Percentiles rank a stretch among this genome's conserved stretches.
Conservation (phyloP, 2,797 vertebrate genomes). For the Triplophysa yarkandensis region DNA sequence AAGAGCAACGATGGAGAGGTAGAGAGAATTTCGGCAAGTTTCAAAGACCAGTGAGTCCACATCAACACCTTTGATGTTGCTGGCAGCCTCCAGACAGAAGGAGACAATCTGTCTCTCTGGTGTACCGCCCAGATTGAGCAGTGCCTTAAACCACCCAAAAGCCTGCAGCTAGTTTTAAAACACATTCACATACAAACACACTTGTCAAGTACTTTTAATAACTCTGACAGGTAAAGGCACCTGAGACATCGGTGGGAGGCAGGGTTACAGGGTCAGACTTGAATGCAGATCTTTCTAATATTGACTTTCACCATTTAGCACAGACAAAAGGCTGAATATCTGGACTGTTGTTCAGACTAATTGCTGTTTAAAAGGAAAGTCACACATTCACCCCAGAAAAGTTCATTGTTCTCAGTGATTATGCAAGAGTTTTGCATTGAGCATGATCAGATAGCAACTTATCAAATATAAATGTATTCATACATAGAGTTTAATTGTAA, state of each 20-base stretch:
- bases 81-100: constrained; percentile 51
- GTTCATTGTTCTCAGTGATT: background rate
- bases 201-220: constrained; percentile 27
- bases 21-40: constrained; percentile 43
- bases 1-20: constrained; percentile 23
- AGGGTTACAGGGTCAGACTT: constrained; percentile 8
- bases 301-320: constrained; percentile 25
- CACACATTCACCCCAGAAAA: background rate
- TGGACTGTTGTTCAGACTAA: constrained; percentile 25
- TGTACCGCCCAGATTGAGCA: constrained; percentile 43
- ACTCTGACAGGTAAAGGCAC: constrained; percentile 38
- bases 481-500: no score
- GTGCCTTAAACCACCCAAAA: constrained; percentile 42
- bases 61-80: constrained; percentile 52
- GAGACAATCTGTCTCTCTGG: constrained; percentile 52
- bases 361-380: background rate
- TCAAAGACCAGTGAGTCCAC: constrained; percentile 46
- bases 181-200: constrained; percentile 34
- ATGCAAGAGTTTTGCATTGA: background rate
- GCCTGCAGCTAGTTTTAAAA: constrained; percentile 43
- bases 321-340: constrained; percentile 17
- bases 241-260: constrained; percentile 11
- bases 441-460: background rate
- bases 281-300: background rate
- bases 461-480: no score